Evolutionary conservation across 2,113 vertebrate genomes (phyloP), one percentile per base, ranked within the genome.

Genomic region (Propithecus coquereli): DNA sequence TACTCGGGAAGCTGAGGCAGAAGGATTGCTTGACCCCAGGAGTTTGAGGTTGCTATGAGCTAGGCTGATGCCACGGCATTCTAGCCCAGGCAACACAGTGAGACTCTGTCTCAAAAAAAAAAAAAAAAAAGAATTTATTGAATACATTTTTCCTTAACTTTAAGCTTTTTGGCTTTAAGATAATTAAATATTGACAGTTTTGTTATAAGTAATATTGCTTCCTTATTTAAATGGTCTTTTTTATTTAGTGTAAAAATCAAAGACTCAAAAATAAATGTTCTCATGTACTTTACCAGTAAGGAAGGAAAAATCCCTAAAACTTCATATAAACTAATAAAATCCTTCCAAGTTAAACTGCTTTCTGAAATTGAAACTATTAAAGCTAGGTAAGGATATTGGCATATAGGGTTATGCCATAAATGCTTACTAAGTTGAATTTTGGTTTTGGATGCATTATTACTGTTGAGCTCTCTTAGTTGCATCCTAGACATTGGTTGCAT

Each of bases 201-300:
- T 88, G 25, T 80, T 88, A n/a, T 13, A n/a, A 93, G 22, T 63
- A 95, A 92, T 92, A 79, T 65, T 80, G 43, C 18, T 96, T 86
- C 74, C 94, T 94, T 93, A 70, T 94, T 93, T 95, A 96, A 92
- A 54, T 83, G 50, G 23, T n/a, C 40, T 82, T 95, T 94, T 40
- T 77, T 25, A 80, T 90, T 94, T 95, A 92, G 82, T 68, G 6
- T 90, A 90, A 94, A 90, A 90, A 82, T 68, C 40, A 34, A 83
- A 94, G 47, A 76, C 17, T 85, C 12, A 59, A 37, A 82, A 95
- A 79, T 77, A 76, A 71, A 59, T 30, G 17, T 84, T 92, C 43
- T 94, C 66, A 87, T 52, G 27, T 11, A 52, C 8, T 93, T 95
- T 93, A 30, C 34, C 11, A 54, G 45, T 80, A 66, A 95, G 40